Evolutionary conservation across 2,113 vertebrate genomes (phyloP).

Genomic region (Neopipo cinnamomea): DNA sequence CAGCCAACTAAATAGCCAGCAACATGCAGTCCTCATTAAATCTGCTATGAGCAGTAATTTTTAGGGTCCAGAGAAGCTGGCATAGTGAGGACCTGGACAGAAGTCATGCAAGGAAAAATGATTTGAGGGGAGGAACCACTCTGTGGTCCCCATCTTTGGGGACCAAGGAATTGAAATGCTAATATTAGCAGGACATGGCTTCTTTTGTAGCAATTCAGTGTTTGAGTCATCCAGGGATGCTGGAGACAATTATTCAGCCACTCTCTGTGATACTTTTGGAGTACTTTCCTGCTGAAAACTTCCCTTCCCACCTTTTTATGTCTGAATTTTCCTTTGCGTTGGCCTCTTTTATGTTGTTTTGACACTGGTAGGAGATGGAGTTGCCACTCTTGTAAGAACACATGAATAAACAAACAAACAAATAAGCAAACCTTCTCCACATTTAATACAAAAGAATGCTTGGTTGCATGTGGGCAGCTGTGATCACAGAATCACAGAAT

Average conservation of each 20-base stretch:
- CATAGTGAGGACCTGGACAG: not conserved
- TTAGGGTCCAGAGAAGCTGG: not conserved
- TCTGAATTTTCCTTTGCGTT: not conserved
- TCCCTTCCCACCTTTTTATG: not conserved
- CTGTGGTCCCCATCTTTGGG: not conserved
- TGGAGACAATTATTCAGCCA: not conserved
- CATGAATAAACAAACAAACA: not conserved
- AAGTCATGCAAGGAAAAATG: not conserved
- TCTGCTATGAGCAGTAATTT: not conserved
- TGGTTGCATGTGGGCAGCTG: not conserved
- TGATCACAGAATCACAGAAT: not conserved
- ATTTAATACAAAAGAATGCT: not conserved
- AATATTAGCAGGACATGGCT: not conserved
- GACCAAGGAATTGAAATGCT: not conserved
- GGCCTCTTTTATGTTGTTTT: not conserved
- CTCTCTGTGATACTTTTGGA: not conserved
- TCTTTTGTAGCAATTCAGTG: not conserved
- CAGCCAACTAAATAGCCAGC: not conserved
- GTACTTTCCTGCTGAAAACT: not conserved
- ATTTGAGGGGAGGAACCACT: not conserved
- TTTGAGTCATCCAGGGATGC: not conserved
- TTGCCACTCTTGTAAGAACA: not conserved
- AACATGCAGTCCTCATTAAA: slow-evolving; percentile 24
- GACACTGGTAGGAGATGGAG: not conserved
- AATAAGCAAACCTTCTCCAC: not conserved